Evolutionary conservation across 2,113 vertebrate genomes (phyloP).

Genomic region (Calidris pugnax): DNA sequence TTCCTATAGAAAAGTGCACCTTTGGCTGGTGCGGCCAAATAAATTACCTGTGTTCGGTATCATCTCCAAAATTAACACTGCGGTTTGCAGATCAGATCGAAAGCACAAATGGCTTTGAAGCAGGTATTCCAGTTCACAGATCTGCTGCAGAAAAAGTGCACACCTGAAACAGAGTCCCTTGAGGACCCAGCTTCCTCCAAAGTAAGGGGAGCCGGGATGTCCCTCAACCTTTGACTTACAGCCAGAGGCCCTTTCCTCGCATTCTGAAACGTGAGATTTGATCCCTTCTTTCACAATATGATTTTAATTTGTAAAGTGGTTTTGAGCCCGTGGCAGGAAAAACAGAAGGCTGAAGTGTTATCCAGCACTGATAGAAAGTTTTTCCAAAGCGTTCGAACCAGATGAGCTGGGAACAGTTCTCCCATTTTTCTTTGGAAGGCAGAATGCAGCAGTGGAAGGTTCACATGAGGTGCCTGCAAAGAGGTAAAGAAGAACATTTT

Average conservation of each 20-base stretch:
- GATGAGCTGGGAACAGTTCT: not conserved
- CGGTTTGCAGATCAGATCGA: not conserved
- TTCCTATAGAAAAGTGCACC: not conserved
- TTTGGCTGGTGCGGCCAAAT: not conserved
- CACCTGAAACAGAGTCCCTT: not conserved
- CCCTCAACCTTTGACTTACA: not conserved
- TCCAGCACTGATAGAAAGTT: not conserved
- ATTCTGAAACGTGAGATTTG: not conserved
- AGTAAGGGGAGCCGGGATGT: not conserved
- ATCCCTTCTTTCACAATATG: not conserved
- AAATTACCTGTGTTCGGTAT: accelerated
- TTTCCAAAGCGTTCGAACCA: not conserved
- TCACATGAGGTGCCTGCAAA: not conserved
- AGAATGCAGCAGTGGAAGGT: not conserved
- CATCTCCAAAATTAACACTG: not conserved
- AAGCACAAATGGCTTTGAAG: not conserved
- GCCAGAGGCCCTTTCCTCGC: not conserved
- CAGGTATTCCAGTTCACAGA: not conserved
- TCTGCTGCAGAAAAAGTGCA: not conserved
- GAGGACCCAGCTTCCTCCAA: not conserved
- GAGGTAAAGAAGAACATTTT: not conserved
- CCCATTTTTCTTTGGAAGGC: not conserved
- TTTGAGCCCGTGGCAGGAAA: not conserved
- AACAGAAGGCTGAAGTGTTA: not conserved
- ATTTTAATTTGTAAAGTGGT: not conserved